phyloP scores from a whole-genome alignment of 2,888 invertebrate species.

The Liposcelis brunnea region DNA sequence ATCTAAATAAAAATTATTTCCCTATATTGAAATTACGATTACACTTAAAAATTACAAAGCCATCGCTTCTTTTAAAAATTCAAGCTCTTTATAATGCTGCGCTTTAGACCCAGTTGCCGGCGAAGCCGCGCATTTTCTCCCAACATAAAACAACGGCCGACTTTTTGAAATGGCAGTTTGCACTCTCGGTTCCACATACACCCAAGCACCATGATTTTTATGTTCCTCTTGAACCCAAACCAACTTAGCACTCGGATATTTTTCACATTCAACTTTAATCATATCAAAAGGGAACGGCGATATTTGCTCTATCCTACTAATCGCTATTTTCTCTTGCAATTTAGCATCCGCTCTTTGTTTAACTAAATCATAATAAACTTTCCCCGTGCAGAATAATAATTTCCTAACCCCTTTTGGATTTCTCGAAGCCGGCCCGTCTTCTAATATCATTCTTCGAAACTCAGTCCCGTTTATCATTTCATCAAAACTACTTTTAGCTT shows the following conservation, averaged over 20 bases:
- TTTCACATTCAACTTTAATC: constrained; percentile 46
- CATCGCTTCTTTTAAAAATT: background rate
- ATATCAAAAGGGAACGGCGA: constrained; percentile 78
- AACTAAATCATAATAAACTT: constrained; percentile 64
- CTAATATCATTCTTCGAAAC: constrained; percentile 40
- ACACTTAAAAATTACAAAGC: too few relatives aligned
- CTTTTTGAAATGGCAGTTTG: constrained; percentile 29
- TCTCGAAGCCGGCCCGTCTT: constrained; percentile 39
- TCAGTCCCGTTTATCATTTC: constrained; percentile 41
- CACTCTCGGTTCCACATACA: constrained; percentile 52
- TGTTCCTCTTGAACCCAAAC: constrained; percentile 78
- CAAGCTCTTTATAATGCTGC: constrained; percentile 6
- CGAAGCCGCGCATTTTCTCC: constrained; percentile 33
- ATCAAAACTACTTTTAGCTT: constrained; percentile 48
- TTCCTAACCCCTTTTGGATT: constrained; percentile 49
- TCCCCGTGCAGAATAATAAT: constrained; percentile 66
- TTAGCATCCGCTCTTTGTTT: constrained; percentile 49
- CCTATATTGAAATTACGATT: too few relatives aligned
- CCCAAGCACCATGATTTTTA: constrained; percentile 71
- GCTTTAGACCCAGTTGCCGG: constrained; percentile 32
- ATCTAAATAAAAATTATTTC: too few relatives aligned
- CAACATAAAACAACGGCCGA: constrained; percentile 29
- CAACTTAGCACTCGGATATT: constrained; percentile 52
- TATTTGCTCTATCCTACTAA: constrained; percentile 71
- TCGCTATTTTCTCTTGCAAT: constrained; percentile 57